These are phyloP conservation scores for Crotalus tigris DNA, from an alignment of 2,113 vertebrate species.

Conservation along the genomic window DNA sequence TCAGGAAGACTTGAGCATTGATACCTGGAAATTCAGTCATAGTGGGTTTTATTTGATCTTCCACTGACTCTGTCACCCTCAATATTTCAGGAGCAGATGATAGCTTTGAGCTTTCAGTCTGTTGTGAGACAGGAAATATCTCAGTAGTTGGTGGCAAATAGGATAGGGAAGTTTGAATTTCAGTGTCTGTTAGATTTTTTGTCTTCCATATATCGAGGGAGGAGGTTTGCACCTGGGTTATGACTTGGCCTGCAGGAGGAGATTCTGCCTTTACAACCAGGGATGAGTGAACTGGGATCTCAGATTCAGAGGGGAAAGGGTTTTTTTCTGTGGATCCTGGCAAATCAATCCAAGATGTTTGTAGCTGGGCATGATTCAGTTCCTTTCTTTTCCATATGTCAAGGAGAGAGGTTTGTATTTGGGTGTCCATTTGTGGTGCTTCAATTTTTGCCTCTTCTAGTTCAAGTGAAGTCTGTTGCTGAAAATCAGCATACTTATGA, in stretches of 20 bases:
- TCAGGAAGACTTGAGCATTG: neutral
- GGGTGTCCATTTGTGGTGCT: neutral
- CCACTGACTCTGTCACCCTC: neutral
- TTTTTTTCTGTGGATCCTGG: neutral
- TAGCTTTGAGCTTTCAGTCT: neutral
- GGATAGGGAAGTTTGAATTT: neutral
- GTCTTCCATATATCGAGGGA: neutral
- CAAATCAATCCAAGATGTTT: constrained; percentile 14
- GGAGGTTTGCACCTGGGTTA: neutral
- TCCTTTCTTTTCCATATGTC: constrained; percentile 26
- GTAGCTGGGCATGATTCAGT: neutral
- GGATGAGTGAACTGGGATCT: neutral
- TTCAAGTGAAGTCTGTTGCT: constrained; percentile 7
- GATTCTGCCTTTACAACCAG: neutral
- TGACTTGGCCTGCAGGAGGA: neutral
- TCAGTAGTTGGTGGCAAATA: neutral
- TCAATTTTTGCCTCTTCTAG: neutral
- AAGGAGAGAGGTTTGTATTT: neutral
- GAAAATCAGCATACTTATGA: neutral
- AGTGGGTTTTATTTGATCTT: neutral
- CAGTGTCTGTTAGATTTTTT: neutral
- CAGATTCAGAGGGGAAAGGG: neutral
- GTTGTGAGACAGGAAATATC: neutral
- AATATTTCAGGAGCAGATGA: neutral
- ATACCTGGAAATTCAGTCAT: neutral